phyloP scores from a whole-genome alignment of 2,888 invertebrate species.

The Athrips mouffetella region DNA sequence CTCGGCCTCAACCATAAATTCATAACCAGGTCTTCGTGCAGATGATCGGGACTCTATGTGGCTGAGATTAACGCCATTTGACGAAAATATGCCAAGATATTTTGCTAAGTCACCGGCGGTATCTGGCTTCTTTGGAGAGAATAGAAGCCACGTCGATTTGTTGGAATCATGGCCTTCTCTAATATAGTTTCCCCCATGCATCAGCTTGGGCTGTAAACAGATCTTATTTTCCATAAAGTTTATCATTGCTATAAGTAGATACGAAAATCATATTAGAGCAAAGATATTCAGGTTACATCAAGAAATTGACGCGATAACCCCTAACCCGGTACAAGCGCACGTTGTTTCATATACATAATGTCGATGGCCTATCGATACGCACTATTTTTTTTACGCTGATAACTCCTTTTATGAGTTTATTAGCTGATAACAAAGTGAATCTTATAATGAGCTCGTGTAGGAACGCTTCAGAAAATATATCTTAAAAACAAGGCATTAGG shows the following conservation, averaged over 20 bases:
- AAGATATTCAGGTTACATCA: slow-evolving; percentile 22
- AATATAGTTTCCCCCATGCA: slow-evolving; percentile 91
- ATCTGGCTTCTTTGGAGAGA: slow-evolving; percentile 88
- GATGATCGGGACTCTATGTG: slow-evolving; percentile 97
- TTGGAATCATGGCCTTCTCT: slow-evolving; percentile 86
- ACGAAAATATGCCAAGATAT: slow-evolving; percentile 93
- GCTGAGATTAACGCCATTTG: slow-evolving; percentile 86
- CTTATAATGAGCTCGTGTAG: not conserved
- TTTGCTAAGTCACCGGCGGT: slow-evolving; percentile 93
- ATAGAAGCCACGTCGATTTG: slow-evolving; percentile 89
- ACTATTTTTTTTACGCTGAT: slow-evolving; percentile 12
- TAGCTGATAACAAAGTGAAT: slow-evolving; percentile 8
- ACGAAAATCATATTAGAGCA: not conserved
- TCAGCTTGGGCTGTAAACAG: slow-evolving; percentile 83
- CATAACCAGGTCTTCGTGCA: slow-evolving; percentile 87
- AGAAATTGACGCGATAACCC: slow-evolving; percentile 22
- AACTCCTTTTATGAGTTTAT: not conserved
- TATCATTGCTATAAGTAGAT: not conserved
- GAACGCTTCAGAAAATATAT: too few relatives aligned
- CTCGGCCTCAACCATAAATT: slow-evolving; percentile 97
- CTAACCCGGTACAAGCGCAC: slow-evolving; percentile 13
- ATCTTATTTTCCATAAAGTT: not conserved
- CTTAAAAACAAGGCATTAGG: too few relatives aligned
- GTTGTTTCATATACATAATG: slow-evolving; percentile 8
- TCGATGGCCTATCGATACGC: slow-evolving; percentile 19